These are phyloP conservation scores for Matsumyia berberina DNA, from an alignment of 2,888 invertebrate species.

Conservation along the genomic window DNA sequence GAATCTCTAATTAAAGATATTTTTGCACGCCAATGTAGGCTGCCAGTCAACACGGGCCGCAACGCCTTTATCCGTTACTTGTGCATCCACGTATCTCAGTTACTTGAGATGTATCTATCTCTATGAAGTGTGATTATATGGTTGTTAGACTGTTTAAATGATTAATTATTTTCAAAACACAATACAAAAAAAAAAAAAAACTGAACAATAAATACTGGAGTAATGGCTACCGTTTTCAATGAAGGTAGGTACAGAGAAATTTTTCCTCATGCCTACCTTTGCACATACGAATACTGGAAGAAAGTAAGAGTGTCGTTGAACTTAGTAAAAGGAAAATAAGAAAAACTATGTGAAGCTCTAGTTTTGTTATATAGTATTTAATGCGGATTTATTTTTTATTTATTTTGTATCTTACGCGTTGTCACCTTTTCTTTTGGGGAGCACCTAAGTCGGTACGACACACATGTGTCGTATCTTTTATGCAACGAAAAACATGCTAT, in stretches of 20 bases:
- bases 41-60: neutral
- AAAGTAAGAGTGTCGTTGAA: slow-evolving; percentile 50
- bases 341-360: slow-evolving; percentile 3
- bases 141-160: slow-evolving; percentile 48
- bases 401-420: neutral
- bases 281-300: neutral
- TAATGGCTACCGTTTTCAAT: neutral
- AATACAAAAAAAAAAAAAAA: neutral
- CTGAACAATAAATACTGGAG: neutral
- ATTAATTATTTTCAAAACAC: slow-evolving; percentile 17
- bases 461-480: neutral
- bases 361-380: slow-evolving; percentile 10
- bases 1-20: slow-evolving; percentile 5
- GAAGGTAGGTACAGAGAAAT: slow-evolving; percentile 27
- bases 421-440: slow-evolving; percentile 19
- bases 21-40: slow-evolving; percentile 34
- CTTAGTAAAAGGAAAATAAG: neutral
- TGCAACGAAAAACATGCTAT: neutral
- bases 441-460: neutral
- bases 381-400: slow-evolving; percentile 1
- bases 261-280: neutral
- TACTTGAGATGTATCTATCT: neutral
- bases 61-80: slow-evolving; percentile 7
- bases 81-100: neutral
- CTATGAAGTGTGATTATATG: slow-evolving; percentile 50